Conservation (phyloP, 1,140 invertebrate genomes). For the Drosophila ohnishii region DNA sequence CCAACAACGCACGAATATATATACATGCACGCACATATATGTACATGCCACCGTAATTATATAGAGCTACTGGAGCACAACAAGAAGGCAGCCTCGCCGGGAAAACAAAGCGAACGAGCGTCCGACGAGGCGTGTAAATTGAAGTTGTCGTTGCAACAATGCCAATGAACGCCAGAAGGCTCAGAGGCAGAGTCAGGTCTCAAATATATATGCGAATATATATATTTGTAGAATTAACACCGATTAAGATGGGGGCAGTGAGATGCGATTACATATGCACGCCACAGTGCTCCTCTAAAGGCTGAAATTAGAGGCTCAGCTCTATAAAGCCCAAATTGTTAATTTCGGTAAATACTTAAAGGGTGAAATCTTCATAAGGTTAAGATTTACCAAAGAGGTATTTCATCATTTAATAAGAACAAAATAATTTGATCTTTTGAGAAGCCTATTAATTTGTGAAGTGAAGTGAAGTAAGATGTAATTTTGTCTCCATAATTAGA, state of each 20-base stretch:
- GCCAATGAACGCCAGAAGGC: constrained; percentile 42
- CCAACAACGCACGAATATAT: constrained; percentile 25
- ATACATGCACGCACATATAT: not conserved
- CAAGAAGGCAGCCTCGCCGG: constrained; percentile 33
- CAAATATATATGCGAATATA: constrained; percentile 6
- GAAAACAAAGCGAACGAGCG: constrained; percentile 48
- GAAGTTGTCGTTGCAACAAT: constrained; percentile 61
- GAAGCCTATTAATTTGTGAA: too few species aligned
- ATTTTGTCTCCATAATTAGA: too few species aligned
- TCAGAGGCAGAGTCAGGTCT: constrained; percentile 5
- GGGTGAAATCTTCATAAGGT: not conserved
- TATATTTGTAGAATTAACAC: constrained; percentile 52
- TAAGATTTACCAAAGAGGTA: not conserved
- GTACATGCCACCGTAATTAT: constrained; percentile 58
- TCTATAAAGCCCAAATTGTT: not conserved
- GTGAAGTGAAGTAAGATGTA: too few species aligned
- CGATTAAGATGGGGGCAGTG: constrained; percentile 49
- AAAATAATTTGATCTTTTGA: not conserved
- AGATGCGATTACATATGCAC: constrained; percentile 17
- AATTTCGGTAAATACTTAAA: not conserved
- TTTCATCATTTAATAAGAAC: not conserved
- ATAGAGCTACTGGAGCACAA: constrained; percentile 57
- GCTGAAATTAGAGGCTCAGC: constrained; percentile 1
- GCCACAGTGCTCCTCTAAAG: constrained; percentile 10
- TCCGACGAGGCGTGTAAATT: constrained; percentile 67